Percentiles rank a stretch among this genome's conserved stretches.
Conservation (phyloP, 2,888 invertebrate genomes). For the Lysandra bellargus region DNA sequence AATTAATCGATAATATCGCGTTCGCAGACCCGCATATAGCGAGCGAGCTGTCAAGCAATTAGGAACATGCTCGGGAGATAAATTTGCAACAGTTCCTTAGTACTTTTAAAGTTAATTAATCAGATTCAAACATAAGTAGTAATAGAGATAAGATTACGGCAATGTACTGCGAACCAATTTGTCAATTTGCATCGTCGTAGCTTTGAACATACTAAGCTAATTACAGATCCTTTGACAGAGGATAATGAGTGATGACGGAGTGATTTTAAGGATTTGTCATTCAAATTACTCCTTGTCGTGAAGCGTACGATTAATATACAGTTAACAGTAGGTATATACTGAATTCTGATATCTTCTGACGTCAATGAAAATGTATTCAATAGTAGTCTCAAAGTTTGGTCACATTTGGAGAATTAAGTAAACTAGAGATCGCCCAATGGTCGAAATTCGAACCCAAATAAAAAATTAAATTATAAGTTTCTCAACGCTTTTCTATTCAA, state of each 20-base stretch:
- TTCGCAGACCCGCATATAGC: neutral
- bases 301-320: neutral
- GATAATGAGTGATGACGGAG: neutral
- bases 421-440: too few species aligned
- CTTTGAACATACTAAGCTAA: neutral
- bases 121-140: neutral
- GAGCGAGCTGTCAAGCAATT: conserved; percentile 4
- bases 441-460: too few species aligned
- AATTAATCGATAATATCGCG: neutral
- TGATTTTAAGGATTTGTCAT: neutral
- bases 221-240: neutral
- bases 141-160: neutral
- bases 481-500: too few species aligned
- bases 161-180: neutral
- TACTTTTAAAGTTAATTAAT: neutral
- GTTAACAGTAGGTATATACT: neutral
- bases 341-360: neutral
- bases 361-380: neutral
- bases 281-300: neutral
- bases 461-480: too few species aligned
- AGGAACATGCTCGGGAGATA: neutral
- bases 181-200: neutral
- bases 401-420: neutral
- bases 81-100: neutral
- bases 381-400: neutral